phyloP scores from a whole-genome alignment of 2,797 vertebrate genomes.

The Alauda arvensis region DNA sequence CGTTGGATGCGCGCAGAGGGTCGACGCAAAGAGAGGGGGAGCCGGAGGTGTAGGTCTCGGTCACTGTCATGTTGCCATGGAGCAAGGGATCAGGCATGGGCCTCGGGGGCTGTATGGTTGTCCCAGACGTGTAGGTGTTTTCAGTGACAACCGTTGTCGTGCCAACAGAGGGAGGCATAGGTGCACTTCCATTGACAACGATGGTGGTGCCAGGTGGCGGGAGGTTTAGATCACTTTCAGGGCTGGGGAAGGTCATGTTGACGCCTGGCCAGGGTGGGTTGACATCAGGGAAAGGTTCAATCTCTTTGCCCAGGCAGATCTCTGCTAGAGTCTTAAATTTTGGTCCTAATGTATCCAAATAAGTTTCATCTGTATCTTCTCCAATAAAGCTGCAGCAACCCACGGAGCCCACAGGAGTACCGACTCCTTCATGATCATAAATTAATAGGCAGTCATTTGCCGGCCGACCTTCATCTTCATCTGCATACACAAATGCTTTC shows the following conservation, averaged over 20 bases:
- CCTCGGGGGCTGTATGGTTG: conserved; percentile 62
- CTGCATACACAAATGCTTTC: conserved; percentile 76
- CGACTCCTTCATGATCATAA: conserved; percentile 77
- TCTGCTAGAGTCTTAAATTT: conserved; percentile 83
- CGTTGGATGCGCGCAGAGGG: conserved; percentile 58
- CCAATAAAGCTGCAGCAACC: conserved; percentile 78
- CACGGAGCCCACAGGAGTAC: conserved; percentile 69
- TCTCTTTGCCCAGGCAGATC: conserved; percentile 73
- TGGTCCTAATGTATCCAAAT: conserved; percentile 76
- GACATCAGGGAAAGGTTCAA: conserved; percentile 38
- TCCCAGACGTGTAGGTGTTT: conserved; percentile 62
- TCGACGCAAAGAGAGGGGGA: conserved; percentile 54
- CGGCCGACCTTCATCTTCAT: conserved; percentile 70
- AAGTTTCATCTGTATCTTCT: conserved; percentile 74
- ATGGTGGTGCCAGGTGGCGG: conserved; percentile 66
- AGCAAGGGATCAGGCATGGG: conserved; percentile 63
- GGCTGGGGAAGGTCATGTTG: conserved; percentile 32
- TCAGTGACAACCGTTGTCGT: conserved; percentile 70
- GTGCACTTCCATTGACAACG: conserved; percentile 37
- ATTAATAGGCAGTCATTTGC: conserved; percentile 76
- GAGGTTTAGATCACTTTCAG: conserved; percentile 59
- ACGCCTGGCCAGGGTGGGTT: not conserved
- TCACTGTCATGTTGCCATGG: conserved; percentile 64
- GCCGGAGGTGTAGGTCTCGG: conserved; percentile 68
- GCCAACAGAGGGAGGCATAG: conserved; percentile 37